phyloP scores from a whole-genome alignment of 2,888 invertebrate genomes.

The Ischnus inquisitorius region DNA sequence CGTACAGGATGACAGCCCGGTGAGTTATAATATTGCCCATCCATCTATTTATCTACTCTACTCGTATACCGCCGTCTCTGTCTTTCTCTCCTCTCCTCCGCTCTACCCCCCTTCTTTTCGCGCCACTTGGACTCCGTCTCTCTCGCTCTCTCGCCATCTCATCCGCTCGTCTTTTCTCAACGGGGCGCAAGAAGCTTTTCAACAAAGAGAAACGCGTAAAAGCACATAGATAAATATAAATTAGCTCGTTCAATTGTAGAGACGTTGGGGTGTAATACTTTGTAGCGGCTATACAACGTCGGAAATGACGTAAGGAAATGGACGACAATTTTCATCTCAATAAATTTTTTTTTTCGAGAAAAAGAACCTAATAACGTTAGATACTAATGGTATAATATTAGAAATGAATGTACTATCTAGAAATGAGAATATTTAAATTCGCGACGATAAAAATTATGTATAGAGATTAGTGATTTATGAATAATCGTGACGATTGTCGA shows the following conservation, averaged over 20 bases:
- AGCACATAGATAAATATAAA: slow-evolving; percentile 77
- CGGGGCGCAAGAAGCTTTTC: slow-evolving; percentile 63
- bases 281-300: slow-evolving; percentile 24
- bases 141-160: slow-evolving; percentile 44
- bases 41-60: slow-evolving; percentile 86
- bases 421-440: slow-evolving; percentile 35
- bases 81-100: slow-evolving; percentile 64
- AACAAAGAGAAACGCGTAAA: slow-evolving; percentile 66
- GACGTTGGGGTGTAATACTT: slow-evolving; percentile 20
- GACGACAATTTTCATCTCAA: neutral
- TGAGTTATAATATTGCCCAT: slow-evolving; percentile 86
- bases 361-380: too few relatives aligned
- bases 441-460: slow-evolving; percentile 25
- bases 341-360: too few relatives aligned
- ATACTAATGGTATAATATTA: too few relatives aligned
- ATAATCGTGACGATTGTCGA: slow-evolving; percentile 43
- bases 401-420: neutral
- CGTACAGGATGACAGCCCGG: slow-evolving; percentile 85
- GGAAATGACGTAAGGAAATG: slow-evolving; percentile 48
- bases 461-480: slow-evolving; percentile 25
- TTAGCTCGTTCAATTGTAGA: slow-evolving; percentile 69
- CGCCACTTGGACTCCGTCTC: slow-evolving; percentile 62
- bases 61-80: slow-evolving; percentile 54
- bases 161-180: slow-evolving; percentile 72
- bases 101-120: slow-evolving; percentile 66